Evolutionary conservation across 1,140 invertebrate genomes (phyloP).

Genomic region (Tenebrio molitor): DNA sequence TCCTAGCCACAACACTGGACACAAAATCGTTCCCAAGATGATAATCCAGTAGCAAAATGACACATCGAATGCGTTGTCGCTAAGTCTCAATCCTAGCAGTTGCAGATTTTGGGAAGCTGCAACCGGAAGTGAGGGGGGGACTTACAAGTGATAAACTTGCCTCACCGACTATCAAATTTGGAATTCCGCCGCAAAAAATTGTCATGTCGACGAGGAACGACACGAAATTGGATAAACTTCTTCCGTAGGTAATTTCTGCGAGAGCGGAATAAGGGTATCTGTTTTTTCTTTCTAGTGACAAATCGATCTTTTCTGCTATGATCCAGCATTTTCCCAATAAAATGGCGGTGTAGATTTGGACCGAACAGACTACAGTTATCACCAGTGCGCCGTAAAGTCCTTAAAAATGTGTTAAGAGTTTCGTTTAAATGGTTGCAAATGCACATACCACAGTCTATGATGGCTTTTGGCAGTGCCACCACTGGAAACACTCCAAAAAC

Average conservation of each 20-base stretch:
- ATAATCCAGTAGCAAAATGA: conserved; percentile 85
- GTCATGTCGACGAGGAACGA: conserved; percentile 79
- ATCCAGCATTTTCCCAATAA: conserved; percentile 82
- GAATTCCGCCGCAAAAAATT: conserved; percentile 81
- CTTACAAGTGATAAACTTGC: background rate
- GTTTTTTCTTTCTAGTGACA: conserved; percentile 76
- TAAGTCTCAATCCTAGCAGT: conserved; percentile 77
- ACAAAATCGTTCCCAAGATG: conserved; percentile 76
- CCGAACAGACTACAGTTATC: conserved; percentile 74
- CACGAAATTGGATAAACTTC: conserved; percentile 71
- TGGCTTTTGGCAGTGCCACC: conserved; percentile 77
- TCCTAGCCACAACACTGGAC: conserved; percentile 85
- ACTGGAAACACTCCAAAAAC: conserved; percentile 87
- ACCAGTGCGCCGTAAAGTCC: conserved; percentile 80
- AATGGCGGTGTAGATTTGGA: conserved; percentile 83
- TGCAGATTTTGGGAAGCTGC: conserved; percentile 83
- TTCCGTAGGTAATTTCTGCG: conserved; percentile 79
- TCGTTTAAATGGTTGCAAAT: conserved; percentile 33
- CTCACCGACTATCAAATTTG: conserved; percentile 82
- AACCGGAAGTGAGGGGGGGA: conserved; percentile 45
- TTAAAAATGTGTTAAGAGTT: conserved; percentile 64
- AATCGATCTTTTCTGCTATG: conserved; percentile 77
- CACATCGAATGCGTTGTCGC: conserved; percentile 72
- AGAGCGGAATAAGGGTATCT: conserved; percentile 83
- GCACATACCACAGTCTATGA: conserved; percentile 78